phyloP scores from a whole-genome alignment of 2,888 invertebrate genomes.

The Rhynchonema sp. region DNA sequence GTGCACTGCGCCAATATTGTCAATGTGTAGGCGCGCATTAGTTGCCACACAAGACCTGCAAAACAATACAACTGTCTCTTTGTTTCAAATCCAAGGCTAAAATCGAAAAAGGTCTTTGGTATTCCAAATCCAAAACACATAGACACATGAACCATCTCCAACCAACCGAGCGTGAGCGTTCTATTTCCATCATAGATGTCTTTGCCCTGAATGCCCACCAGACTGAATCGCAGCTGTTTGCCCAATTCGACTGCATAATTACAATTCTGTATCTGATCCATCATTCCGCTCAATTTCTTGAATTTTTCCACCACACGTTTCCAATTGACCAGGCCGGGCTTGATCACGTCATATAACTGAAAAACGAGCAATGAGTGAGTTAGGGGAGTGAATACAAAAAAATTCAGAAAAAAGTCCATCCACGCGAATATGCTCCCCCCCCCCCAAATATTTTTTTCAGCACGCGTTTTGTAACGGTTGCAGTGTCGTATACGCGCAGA shows the following conservation, averaged over 20 bases:
- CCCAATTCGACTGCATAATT: slow-evolving; percentile 95
- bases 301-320: slow-evolving; percentile 52
- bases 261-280: slow-evolving; percentile 96
- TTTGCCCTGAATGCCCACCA: slow-evolving; percentile 91
- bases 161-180: slow-evolving; percentile 43
- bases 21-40: slow-evolving; percentile 95
- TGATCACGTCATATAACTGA: slow-evolving; percentile 86
- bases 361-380: no score
- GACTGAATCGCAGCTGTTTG: slow-evolving; percentile 71
- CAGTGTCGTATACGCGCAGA: no score
- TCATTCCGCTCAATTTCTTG: slow-evolving; percentile 74
- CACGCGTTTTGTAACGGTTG: no score
- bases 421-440: no score
- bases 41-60: slow-evolving; percentile 91
- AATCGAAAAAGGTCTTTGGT: no score
- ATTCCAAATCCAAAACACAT: no score
- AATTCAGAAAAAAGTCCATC: no score
- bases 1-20: slow-evolving; percentile 73
- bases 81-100: no score
- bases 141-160: no score
- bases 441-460: no score
- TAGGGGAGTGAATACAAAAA: no score
- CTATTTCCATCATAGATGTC: slow-evolving; percentile 61
- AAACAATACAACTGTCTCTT: no score
- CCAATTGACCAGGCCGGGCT: slow-evolving; percentile 89